These are phyloP conservation scores for Leucozona laternaria DNA, from an alignment of 2,888 invertebrate genomes.

Conservation along the genomic window DNA sequence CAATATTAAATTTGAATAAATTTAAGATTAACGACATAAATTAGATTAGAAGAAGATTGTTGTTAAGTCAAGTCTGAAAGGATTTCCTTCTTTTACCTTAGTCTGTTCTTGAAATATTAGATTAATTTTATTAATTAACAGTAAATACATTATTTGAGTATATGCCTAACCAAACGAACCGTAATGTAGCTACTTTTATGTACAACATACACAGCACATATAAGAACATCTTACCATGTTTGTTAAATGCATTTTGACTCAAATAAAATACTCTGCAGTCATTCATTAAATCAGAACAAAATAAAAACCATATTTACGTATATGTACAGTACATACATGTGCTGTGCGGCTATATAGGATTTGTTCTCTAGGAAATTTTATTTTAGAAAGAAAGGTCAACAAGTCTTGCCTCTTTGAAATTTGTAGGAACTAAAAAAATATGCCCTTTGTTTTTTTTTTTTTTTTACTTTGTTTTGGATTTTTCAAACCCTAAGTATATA, in stretches of 20 bases:
- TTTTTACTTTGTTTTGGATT: not conserved
- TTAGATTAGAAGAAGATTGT: no score
- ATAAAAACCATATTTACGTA: not conserved
- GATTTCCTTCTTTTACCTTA: no score
- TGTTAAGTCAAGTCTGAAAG: no score
- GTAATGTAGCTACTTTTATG: not conserved
- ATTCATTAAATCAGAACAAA: conserved; percentile 51
- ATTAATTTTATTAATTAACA: no score
- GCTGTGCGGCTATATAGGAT: not conserved
- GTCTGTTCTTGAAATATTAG: no score
- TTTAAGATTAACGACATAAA: no score
- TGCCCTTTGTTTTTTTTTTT: not conserved
- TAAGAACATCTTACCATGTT: conserved; percentile 34
- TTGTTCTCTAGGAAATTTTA: conserved; percentile 2
- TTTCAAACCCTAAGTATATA: not conserved
- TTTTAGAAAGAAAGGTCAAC: conserved; percentile 32
- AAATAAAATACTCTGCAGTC: conserved; percentile 53
- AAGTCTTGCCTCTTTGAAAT: not conserved
- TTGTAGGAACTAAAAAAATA: not conserved
- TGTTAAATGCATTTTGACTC: conserved; percentile 62
- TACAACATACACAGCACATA: not conserved
- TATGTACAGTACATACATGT: not conserved
- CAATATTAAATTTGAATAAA: no score
- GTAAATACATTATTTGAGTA: no score
- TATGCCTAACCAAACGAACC: conserved; percentile 1